Conservation (phyloP, 2,888 invertebrate genomes). For the Oscheius sp. region DNA sequence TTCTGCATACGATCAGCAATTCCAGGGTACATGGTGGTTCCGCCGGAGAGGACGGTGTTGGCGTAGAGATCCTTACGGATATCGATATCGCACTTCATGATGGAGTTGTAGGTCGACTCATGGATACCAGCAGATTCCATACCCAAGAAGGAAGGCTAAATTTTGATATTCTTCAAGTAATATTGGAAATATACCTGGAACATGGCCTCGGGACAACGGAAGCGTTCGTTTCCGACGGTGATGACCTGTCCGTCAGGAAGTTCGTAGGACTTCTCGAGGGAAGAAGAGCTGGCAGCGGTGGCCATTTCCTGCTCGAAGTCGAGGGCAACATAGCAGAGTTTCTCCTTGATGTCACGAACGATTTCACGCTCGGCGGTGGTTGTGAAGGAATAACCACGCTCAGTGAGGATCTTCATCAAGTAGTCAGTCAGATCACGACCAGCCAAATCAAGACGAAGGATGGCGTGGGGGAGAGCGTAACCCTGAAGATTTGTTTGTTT, state of each 20-base stretch:
- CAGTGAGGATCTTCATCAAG: constrained; percentile 75
- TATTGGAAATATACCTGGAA: constrained; percentile 78
- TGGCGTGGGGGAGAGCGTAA: constrained; percentile 74
- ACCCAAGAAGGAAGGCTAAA: constrained; percentile 78
- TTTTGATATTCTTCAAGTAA: too few relatives aligned
- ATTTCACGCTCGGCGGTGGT: constrained; percentile 79
- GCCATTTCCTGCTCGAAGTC: constrained; percentile 96
- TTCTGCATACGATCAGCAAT: constrained; percentile 97
- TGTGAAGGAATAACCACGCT: constrained; percentile 72
- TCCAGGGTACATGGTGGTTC: constrained; percentile 89
- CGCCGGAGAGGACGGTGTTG: constrained; percentile 72
- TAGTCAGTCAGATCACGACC: constrained; percentile 75
- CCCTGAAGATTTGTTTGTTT: too few relatives aligned
- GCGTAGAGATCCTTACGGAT: constrained; percentile 84
- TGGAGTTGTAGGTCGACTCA: constrained; percentile 80
- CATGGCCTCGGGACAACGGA: constrained; percentile 87
- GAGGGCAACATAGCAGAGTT: constrained; percentile 98
- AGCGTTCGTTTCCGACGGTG: constrained; percentile 77
- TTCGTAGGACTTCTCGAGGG: constrained; percentile 88
- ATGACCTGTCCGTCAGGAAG: constrained; percentile 84
- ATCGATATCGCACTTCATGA: constrained; percentile 93
- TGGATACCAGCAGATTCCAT: constrained; percentile 65
- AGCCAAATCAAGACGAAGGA: constrained; percentile 74
- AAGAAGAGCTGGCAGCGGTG: constrained; percentile 87
- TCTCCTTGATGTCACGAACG: constrained; percentile 90